phyloP scores from a whole-genome alignment of 1,140 invertebrate species.

The Drosophila mauritiana region DNA sequence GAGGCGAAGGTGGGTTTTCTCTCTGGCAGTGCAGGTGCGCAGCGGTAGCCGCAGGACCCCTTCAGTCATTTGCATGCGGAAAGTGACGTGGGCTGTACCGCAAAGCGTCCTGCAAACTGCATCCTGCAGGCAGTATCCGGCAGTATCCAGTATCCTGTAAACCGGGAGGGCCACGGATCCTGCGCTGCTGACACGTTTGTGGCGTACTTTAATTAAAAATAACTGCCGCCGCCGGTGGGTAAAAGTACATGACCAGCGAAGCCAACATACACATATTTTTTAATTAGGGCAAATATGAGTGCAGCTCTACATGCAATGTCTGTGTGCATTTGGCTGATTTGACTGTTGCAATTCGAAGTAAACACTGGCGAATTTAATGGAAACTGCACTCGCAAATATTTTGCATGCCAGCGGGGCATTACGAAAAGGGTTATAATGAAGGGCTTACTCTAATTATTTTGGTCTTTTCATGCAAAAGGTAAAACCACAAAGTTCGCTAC shows the following conservation, averaged over 20 bases:
- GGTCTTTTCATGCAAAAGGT: slow-evolving; percentile 2
- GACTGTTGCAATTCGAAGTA: slow-evolving; percentile 33
- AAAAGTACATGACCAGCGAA: slow-evolving; percentile 5
- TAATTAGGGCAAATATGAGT: slow-evolving; percentile 71
- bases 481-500: slow-evolving; percentile 10
- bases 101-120: slow-evolving; percentile 14
- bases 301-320: slow-evolving; percentile 1
- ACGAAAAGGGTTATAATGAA: slow-evolving; percentile 6
- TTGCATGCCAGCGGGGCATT: slow-evolving; percentile 26
- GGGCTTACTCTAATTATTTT: slow-evolving; percentile 21
- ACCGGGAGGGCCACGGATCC: not conserved
- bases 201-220: slow-evolving; percentile 76
- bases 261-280: slow-evolving; percentile 41
- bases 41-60: slow-evolving; percentile 27
- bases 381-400: slow-evolving; percentile 6
- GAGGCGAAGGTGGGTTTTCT: not conserved
- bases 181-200: slow-evolving; percentile 40
- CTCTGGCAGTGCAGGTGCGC: slow-evolving; percentile 5
- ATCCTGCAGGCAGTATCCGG: slow-evolving; percentile 1
- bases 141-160: slow-evolving; percentile 2
- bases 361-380: slow-evolving; percentile 29
- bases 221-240: slow-evolving; percentile 36
- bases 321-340: slow-evolving; percentile 13
- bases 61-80: slow-evolving; percentile 60
- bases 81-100: slow-evolving; percentile 37